Evolutionary conservation across 2,797 vertebrate species (phyloP), one percentile per base, ranked within the genome.

Genomic region (Toxotes lorentzi): DNA sequence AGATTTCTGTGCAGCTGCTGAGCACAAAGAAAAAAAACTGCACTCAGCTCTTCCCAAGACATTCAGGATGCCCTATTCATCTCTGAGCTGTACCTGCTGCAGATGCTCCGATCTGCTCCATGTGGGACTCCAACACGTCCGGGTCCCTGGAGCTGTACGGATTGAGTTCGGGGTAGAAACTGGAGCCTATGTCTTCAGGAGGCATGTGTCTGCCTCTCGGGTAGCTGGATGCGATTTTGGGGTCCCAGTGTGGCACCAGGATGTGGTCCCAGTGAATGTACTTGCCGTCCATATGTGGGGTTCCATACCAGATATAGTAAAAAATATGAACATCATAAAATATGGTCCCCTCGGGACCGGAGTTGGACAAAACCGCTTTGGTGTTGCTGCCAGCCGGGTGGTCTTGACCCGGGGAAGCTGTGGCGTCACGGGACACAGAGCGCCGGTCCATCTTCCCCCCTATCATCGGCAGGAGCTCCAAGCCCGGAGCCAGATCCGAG

Each of bases 231-330:
- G 97, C 96, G 69, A 98, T 96, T 87, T 98, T 97, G 56, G 96
- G 95, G 90, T 98, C 97, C 97, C 97, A 98, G 92, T 98, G 97
- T 3, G 96, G 97, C 45, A 98, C 96, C 83, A 98, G 94, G 79
- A 96, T 94, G 81, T 97, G 97, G 88, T 98, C 96, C 97, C 97
- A 98, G 83, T 97, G 97, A 27, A 96, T 88, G 86, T 96, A 97
- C 81, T 92, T 95, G 1, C 93, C 94, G 76, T 97, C 95, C 88
- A 93, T 89, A 10, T 91, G 87, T 1, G 95, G 96, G 64, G 89
- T 96, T 23, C 97, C 96, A 40, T 96, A 98, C 96, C 96, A 97
- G 73, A 92, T 93, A 88, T 97, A 97, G 89, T 97, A 97, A 85
- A 97, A 97, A 74, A 96, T 95, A 41, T 97, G 97, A 24, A 97